Evolutionary conservation across 1,140 invertebrate genomes (phyloP).

Genomic region (Rhopalosiphum maidis): DNA sequence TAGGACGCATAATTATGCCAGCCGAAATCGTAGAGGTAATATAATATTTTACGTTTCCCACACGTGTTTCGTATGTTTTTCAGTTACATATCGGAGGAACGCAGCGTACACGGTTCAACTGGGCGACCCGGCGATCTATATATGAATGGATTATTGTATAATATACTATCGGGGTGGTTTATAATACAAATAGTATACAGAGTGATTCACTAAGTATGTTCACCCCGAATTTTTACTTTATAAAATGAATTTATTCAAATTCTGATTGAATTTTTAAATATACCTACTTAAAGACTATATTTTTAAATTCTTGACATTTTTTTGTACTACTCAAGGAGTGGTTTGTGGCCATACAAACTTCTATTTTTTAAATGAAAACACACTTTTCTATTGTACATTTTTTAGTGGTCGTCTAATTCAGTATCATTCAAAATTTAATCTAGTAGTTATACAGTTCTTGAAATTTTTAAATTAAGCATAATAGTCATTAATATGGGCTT

Average conservation of each 20-base stretch:
- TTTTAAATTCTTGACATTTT: no score
- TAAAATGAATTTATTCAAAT: background rate
- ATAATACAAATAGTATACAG: background rate
- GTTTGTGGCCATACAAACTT: no score
- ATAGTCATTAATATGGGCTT: background rate
- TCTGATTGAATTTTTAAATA: background rate
- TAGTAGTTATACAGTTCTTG: background rate
- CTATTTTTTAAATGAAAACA: no score
- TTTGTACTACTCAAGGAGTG: no score
- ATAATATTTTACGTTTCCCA: slow-evolving; percentile 17
- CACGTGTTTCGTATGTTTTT: slow-evolving; percentile 27
- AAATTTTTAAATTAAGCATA: background rate
- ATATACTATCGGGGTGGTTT: background rate
- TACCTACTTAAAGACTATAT: no score
- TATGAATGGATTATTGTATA: background rate
- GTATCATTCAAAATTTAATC: background rate
- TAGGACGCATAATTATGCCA: background rate
- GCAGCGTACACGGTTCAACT: background rate
- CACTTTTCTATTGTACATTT: no score
- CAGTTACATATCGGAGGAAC: background rate
- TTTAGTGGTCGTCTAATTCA: no score
- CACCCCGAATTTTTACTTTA: background rate
- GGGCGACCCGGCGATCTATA: background rate
- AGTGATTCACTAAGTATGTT: background rate
- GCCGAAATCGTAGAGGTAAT: background rate